Evolutionary conservation across 2,888 invertebrate genomes (phyloP).

Genomic region (Lagria hirta): DNA sequence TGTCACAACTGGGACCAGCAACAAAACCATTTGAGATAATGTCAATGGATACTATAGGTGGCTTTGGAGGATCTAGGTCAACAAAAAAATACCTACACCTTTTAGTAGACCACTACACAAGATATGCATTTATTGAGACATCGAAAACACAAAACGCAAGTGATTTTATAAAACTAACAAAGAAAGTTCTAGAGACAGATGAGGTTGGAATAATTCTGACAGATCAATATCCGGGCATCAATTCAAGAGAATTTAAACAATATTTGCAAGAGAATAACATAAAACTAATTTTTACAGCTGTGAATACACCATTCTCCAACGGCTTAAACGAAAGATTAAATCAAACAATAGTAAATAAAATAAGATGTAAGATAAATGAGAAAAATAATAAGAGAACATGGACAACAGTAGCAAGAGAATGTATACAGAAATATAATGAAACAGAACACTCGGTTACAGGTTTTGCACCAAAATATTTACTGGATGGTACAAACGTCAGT

Average conservation of each 20-base stretch:
- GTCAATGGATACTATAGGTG: constrained; percentile 42
- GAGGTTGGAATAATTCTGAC: constrained; percentile 35
- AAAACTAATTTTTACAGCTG: too few species aligned
- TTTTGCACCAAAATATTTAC: constrained; percentile 37
- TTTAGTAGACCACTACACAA: constrained; percentile 40
- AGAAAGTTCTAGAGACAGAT: constrained; percentile 31
- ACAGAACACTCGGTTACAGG: constrained; percentile 19
- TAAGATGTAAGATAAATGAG: constrained; percentile 36
- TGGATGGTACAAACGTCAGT: constrained; percentile 27
- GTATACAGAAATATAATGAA: constrained; percentile 26
- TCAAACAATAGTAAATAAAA: constrained; percentile 36
- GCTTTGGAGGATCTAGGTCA: constrained; percentile 42
- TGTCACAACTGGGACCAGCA: constrained; percentile 34
- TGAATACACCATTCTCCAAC: constrained; percentile 33
- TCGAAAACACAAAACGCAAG: constrained; percentile 37
- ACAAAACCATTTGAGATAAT: constrained; percentile 38
- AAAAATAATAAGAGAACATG: constrained; percentile 30
- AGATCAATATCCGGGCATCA: constrained; percentile 42
- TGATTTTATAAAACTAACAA: constrained; percentile 40
- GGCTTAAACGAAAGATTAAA: constrained; percentile 34
- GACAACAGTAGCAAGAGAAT: constrained; percentile 37
- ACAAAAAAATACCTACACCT: constrained; percentile 45
- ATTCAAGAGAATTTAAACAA: constrained; percentile 40
- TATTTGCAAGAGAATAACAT: constrained; percentile 30
- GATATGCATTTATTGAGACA: constrained; percentile 39